phyloP scores from a whole-genome alignment of 2,888 invertebrate species.

The Callimorpha dominula region DNA sequence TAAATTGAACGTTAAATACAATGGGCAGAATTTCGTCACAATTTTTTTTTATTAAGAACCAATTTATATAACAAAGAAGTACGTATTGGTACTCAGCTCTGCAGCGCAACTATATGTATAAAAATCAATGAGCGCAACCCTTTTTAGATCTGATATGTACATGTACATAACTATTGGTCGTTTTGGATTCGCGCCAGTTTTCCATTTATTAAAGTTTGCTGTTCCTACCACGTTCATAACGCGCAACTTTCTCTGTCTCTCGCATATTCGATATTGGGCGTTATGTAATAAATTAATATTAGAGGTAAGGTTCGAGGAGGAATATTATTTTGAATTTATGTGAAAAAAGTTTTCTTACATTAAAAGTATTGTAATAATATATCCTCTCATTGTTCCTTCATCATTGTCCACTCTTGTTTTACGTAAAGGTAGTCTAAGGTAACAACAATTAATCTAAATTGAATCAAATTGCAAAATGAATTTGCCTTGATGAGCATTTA shows the following conservation, averaged over 20 bases:
- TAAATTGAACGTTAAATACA: too few relatives aligned
- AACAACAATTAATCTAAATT: not conserved
- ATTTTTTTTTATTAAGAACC: not conserved
- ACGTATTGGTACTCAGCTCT: not conserved
- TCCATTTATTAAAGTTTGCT: constrained; percentile 9
- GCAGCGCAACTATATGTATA: too few relatives aligned
- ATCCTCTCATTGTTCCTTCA: not conserved
- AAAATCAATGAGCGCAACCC: not conserved
- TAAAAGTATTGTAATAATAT: not conserved
- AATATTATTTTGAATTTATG: not conserved
- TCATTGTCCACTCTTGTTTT: too few relatives aligned
- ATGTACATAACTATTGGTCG: not conserved
- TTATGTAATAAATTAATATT: not conserved
- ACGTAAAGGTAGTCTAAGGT: too few relatives aligned
- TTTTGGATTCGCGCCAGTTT: constrained; percentile 3
- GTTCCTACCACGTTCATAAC: not conserved
- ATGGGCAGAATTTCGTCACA: too few relatives aligned
- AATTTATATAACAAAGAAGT: not conserved
- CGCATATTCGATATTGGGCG: not conserved
- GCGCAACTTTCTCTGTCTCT: not conserved
- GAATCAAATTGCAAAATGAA: too few relatives aligned
- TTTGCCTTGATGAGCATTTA: too few relatives aligned
- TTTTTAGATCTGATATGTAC: not conserved
- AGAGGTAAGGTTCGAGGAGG: not conserved
- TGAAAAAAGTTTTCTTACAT: not conserved